Conservation (phyloP, 2,797 vertebrate species). For the Pipistrellus kuhlii region DNA sequence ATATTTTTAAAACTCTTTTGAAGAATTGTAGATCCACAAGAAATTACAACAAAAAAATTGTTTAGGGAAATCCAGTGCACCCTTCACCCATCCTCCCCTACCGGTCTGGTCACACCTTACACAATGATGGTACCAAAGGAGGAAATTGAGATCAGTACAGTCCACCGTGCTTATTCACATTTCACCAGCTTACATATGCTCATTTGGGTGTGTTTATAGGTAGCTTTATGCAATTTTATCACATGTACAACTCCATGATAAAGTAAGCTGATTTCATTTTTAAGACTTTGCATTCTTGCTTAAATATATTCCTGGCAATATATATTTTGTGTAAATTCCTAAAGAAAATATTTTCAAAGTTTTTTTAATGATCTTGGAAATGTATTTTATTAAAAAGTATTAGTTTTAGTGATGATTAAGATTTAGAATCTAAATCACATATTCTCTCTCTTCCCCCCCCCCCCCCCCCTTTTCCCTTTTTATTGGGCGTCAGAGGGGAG, state of each 20-base stretch:
- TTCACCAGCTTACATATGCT: background rate
- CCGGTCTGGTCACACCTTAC: background rate
- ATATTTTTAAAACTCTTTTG: background rate
- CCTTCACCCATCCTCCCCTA: background rate
- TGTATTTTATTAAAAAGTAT: background rate
- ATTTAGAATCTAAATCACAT: background rate
- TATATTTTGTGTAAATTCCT: background rate
- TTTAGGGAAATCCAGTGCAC: background rate
- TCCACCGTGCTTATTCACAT: background rate
- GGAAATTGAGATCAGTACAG: background rate
- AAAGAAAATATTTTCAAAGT: constrained; percentile 18
- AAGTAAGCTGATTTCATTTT: constrained; percentile 11
- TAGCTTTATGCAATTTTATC: background rate
- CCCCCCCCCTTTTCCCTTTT: no score
- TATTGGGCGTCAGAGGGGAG: no score
- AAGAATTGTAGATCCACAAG: background rate
- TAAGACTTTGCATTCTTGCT: constrained; percentile 13
- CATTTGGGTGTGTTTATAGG: background rate
- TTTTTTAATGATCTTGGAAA: background rate
- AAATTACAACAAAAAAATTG: background rate
- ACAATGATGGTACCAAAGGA: no score
- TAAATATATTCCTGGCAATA: background rate
- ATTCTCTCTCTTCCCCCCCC: background rate
- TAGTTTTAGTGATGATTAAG: background rate
- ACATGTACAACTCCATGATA: background rate